Conservation (phyloP, 2,113 vertebrate genomes). For the Dipodomys stephensi region DNA sequence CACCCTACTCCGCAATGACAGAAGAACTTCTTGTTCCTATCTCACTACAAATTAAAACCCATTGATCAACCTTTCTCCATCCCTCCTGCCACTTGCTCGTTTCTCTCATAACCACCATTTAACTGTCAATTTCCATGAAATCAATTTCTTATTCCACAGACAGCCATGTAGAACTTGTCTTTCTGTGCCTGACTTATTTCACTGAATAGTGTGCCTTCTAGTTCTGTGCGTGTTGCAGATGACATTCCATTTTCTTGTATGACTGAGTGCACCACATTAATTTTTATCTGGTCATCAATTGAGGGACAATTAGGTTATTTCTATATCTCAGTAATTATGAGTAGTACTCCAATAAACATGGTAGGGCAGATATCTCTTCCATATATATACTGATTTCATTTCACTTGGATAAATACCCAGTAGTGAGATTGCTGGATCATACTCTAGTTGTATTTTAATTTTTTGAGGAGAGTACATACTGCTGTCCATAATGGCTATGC, state of each 20-base stretch:
- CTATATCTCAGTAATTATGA: not conserved
- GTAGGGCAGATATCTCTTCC: not conserved
- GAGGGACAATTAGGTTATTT: not conserved
- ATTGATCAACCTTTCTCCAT: not conserved
- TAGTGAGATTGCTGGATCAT: not conserved
- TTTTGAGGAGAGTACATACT: not conserved
- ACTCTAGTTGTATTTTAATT: not conserved
- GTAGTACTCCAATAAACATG: not conserved
- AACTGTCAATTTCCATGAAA: not conserved
- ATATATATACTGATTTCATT: not conserved
- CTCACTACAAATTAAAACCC: not conserved
- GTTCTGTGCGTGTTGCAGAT: not conserved
- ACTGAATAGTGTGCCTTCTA: not conserved
- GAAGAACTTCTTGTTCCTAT: not conserved
- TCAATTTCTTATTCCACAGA: too few relatives aligned
- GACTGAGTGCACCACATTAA: not conserved
- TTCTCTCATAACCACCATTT: not conserved
- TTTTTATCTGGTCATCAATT: not conserved
- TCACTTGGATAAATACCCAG: not conserved
- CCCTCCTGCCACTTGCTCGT: not conserved
- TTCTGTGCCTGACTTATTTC: not conserved
- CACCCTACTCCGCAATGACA: too few relatives aligned
- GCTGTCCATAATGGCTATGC: too few relatives aligned
- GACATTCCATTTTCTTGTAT: not conserved
- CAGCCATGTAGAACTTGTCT: not conserved